A percentile compares a stretch with the other conserved stretches of the same genome.
These are phyloP conservation scores for Telmatherina bonti DNA, from an alignment of 2,797 vertebrate species.

Conservation along the genomic window DNA sequence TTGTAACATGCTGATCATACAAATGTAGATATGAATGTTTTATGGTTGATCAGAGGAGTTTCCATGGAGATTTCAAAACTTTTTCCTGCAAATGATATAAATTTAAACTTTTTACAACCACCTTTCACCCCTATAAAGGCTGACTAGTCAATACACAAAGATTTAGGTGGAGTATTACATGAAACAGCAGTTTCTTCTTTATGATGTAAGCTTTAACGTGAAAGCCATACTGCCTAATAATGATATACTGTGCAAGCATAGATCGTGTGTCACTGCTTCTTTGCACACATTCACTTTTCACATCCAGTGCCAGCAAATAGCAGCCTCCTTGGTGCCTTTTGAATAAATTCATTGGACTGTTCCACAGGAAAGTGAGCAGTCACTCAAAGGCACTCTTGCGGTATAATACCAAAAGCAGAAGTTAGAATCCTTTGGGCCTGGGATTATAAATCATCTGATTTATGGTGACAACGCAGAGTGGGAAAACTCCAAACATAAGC, in stretches of 20 bases:
- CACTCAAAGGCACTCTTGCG: slow-evolving; percentile 70
- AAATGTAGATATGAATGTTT: slow-evolving; percentile 22
- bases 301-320: slow-evolving; percentile 25
- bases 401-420: slow-evolving; percentile 74
- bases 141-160: slow-evolving; percentile 32
- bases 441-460: slow-evolving; percentile 83
- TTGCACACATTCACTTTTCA: slow-evolving; percentile 44
- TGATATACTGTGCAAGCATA: slow-evolving; percentile 40
- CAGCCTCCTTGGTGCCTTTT: slow-evolving; percentile 46
- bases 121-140: slow-evolving; percentile 13
- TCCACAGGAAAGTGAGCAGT: slow-evolving; percentile 65
- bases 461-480: slow-evolving; percentile 74
- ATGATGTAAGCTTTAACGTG: slow-evolving; percentile 50
- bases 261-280: slow-evolving; percentile 56
- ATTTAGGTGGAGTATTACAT: slow-evolving; percentile 43
- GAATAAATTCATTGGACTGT: slow-evolving; percentile 60
- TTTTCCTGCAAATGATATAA: background rate
- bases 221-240: slow-evolving; percentile 61
- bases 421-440: slow-evolving; percentile 72
- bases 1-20: slow-evolving; percentile 18
- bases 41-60: background rate
- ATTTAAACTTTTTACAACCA: slow-evolving; percentile 19
- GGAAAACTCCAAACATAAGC: slow-evolving; percentile 78
- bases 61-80: background rate
- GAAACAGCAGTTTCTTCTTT: slow-evolving; percentile 53